Conservation (phyloP, 1,140 invertebrate genomes). For the Thaumatotibia leucotreta region DNA sequence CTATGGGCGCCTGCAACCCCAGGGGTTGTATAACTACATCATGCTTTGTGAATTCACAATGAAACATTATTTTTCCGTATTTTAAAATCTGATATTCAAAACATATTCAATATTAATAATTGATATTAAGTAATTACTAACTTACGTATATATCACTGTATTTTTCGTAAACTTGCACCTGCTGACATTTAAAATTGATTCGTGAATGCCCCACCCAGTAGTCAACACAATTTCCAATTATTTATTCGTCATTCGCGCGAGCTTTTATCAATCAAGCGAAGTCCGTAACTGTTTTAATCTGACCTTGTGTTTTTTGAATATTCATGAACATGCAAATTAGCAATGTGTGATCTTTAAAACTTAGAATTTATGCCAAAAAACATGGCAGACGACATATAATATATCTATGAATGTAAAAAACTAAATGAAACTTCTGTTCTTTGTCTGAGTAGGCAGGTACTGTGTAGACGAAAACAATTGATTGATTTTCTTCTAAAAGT, state of each 20-base stretch:
- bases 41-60: too few species aligned
- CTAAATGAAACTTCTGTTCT: neutral
- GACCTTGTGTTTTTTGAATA: conserved; percentile 10
- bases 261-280: conserved; percentile 11
- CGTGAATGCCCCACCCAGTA: neutral
- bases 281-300: neutral
- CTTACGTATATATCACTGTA: too few species aligned
- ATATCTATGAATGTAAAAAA: neutral
- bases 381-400: neutral
- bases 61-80: too few species aligned
- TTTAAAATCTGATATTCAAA: too few species aligned
- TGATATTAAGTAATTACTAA: too few species aligned
- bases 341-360: neutral
- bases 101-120: too few species aligned
- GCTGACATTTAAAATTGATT: neutral
- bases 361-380: neutral
- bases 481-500: too few species aligned
- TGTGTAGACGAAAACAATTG: too few species aligned
- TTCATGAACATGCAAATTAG: conserved; percentile 6
- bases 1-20: too few species aligned
- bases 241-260: neutral
- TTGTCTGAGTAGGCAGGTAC: too few species aligned
- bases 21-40: too few species aligned
- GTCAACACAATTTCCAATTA: neutral
- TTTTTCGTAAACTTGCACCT: too few species aligned